phyloP scores from a whole-genome alignment of 2,797 vertebrate genomes.

The Sebastes goodei region DNA sequence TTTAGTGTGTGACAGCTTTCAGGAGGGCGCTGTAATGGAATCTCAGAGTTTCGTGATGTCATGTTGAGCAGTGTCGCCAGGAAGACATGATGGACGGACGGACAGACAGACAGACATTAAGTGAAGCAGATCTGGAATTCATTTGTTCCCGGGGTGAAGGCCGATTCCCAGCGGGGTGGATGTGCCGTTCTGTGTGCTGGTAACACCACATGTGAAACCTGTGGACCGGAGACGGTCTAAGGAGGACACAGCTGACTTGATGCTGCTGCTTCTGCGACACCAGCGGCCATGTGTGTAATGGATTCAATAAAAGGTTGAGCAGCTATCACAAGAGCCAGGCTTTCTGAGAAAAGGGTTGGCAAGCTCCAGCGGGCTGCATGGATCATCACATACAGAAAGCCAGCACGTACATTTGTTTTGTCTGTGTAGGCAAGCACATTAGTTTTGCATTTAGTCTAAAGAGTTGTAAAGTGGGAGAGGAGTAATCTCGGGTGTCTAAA shows the following conservation, averaged over 20 bases:
- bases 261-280: constrained; percentile 27
- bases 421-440: background rate
- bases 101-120: constrained; percentile 22
- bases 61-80: constrained; percentile 24
- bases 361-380: constrained; percentile 17
- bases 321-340: constrained; percentile 44
- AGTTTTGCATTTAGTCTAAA: background rate
- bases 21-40: constrained; percentile 40
- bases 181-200: constrained; percentile 17
- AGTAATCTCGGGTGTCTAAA: background rate
- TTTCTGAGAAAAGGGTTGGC: constrained; percentile 28
- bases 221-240: constrained; percentile 47
- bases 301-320: constrained; percentile 55
- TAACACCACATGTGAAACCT: constrained; percentile 59
- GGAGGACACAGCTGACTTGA: constrained; percentile 52
- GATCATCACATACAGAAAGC: constrained; percentile 19
- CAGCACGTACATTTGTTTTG: background rate
- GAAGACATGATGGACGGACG: constrained; percentile 22
- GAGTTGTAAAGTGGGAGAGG: background rate
- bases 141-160: constrained; percentile 34
- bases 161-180: constrained; percentile 19
- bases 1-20: constrained; percentile 17
- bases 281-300: constrained; percentile 61
- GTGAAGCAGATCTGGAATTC: constrained; percentile 48
- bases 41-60: constrained; percentile 27